Base-by-base conservation (phyloP, 2,797 vertebrate species). In the Myotis planiceps region DNA sequence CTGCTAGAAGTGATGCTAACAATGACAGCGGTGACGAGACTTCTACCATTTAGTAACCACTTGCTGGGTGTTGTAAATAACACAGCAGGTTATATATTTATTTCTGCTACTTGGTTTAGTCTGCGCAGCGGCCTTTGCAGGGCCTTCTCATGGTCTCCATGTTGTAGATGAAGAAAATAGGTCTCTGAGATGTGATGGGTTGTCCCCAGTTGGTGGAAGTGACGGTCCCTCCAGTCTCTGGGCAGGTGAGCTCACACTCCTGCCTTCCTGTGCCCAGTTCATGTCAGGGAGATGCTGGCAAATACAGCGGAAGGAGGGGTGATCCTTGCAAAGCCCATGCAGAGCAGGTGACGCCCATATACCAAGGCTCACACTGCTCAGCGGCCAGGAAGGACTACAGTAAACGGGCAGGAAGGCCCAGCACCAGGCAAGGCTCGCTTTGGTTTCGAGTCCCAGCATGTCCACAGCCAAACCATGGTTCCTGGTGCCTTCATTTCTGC, bases 401-500 rank as follows among this genome's bases (percentile, higher is more conserved):
- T 29, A 66, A 27, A 1, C 4, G 25, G n/a, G 15, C 32, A 1
- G 27, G 55, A 5, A 2, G 53, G 21, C 6, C 14, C 10, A 6
- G 45, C 2, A 19, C 19, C 5, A 8, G 2, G 19, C 1, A 0
- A n/a, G n/a, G 3, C 21, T 90, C 69, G 27, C 45, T 37, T 37
- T 45, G 25, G 12, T 27, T 29, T 32, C 21, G 8, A 34, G 19
- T 16, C 12, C 15, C 4, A 19, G 19, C 4, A 9, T 0, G 39
- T 21, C 68, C 34, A 6, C 29, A 16, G 19, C 6, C 72, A 37
- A 34, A 34, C 10, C 39, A 1, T 0, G 25, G 23, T 49, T 84
- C 79, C 47, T 6, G 10, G 19, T 0, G 9, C 13, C 23, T 2
- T 34, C 1, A 0, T 53, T 16, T 37, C 25, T 4, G 2, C 5